Conservation (phyloP, 2,797 vertebrate species). For the Manis javanica region DNA sequence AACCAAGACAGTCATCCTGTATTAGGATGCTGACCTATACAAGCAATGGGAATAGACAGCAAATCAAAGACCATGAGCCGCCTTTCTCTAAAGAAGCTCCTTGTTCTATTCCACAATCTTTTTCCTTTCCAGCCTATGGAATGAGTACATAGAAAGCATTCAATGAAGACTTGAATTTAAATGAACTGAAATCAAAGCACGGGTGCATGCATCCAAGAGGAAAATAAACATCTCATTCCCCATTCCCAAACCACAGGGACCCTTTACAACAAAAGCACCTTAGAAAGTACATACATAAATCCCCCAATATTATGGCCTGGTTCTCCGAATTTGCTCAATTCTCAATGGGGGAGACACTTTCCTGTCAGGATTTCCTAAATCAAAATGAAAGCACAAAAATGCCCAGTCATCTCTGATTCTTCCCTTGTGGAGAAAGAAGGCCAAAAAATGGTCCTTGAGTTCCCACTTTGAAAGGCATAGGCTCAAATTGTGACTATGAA, state of each 20-base stretch:
- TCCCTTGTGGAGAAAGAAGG: neutral
- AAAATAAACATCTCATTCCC: constrained; percentile 65
- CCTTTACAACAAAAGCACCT: constrained; percentile 15
- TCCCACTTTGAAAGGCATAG: neutral
- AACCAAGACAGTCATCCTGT: neutral
- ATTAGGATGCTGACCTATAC: neutral
- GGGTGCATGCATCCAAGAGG: constrained; percentile 15
- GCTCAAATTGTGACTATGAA: neutral
- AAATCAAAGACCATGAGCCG: neutral
- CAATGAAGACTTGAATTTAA: constrained; percentile 30
- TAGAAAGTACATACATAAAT: constrained; percentile 14
- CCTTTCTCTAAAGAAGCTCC: neutral
- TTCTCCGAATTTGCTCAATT: constrained; percentile 28
- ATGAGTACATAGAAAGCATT: neutral
- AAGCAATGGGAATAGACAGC: neutral
- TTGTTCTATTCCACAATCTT: neutral
- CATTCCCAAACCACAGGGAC: constrained; percentile 29
- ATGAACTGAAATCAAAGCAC: constrained; percentile 57
- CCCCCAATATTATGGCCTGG: neutral
- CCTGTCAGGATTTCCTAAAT: constrained; percentile 65
- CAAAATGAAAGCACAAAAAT: constrained; percentile 57
- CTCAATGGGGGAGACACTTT: constrained; percentile 47
- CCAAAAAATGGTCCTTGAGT: neutral
- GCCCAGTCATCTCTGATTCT: constrained; percentile 9
- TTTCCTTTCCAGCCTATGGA: neutral